Conservation (phyloP, 2,888 invertebrate genomes). For the Lasioglossum morio region DNA sequence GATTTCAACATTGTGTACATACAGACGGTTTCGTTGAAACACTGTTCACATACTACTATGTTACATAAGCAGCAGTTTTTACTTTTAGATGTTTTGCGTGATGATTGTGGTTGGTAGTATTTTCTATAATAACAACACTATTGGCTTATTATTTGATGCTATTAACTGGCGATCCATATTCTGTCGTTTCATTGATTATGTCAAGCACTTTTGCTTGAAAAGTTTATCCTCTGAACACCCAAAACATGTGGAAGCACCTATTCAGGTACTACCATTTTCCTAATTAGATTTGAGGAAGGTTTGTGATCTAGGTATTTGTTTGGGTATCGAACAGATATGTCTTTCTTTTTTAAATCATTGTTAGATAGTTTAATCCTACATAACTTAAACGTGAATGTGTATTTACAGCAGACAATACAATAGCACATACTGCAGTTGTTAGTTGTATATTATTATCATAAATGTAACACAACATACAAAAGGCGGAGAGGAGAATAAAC, state of each 20-base stretch:
- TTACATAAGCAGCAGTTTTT: conserved; percentile 70
- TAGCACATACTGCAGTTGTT: conserved; percentile 6
- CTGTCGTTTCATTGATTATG: conserved; percentile 74
- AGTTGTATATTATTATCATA: conserved; percentile 20
- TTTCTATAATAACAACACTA: conserved; percentile 80
- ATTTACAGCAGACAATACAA: conserved; percentile 18
- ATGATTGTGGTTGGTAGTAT: conserved; percentile 81
- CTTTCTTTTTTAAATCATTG: conserved; percentile 19
- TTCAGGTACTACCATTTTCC: conserved; percentile 78
- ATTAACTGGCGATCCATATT: conserved; percentile 76
- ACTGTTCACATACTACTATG: conserved; percentile 50
- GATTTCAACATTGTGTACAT: conserved; percentile 10
- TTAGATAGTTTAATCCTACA: conserved; percentile 55
- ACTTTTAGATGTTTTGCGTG: conserved; percentile 82
- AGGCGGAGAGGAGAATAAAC: not conserved
- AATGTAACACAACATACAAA: not conserved
- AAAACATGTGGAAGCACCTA: conserved; percentile 78
- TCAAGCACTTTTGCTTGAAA: conserved; percentile 71
- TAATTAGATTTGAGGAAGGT: conserved; percentile 41
- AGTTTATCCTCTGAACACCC: conserved; percentile 72
- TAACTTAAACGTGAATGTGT: conserved; percentile 47
- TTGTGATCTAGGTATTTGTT: conserved; percentile 43
- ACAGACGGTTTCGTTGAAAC: conserved; percentile 44
- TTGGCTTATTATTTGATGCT: conserved; percentile 79
- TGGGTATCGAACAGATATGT: conserved; percentile 25